Base-by-base conservation (phyloP, 1,140 invertebrate genomes). In the Musca domestica region DNA sequence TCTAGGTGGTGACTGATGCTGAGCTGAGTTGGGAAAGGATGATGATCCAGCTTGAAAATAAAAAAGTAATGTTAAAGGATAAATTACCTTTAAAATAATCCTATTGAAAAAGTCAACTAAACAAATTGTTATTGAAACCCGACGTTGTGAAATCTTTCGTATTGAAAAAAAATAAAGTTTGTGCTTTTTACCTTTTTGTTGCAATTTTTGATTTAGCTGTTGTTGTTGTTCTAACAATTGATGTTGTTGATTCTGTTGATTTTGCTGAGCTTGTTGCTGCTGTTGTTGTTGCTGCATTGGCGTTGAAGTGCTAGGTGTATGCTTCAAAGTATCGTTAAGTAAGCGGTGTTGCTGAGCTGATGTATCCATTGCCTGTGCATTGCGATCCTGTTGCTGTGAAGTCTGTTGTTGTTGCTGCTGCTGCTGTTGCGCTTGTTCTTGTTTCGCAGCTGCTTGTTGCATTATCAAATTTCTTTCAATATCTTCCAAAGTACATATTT, bases 401-500 rank as follows among this genome's bases (percentile, higher is more conserved):
- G 7, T n/a, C 48, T 56, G 52, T n/a, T 68, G 67, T 7, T 68
- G 67, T 23, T 20, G 54, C 12, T 63, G 63, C 48, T 64, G 41
- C 3, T 41, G 64, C 22, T 58, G 56, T 15, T 69, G 63, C 22
- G 30, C 2, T 47, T 52, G 25, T 20, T 20, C n/a, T 25, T 71
- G 72, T 15, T 72, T 74, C 22, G 71, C 52, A 61, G 75, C 73
- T 64, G 74, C 67, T 68, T 82, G 80, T 65, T 82, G 80, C 49
- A 76, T 81, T 46, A 80, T 77, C 25, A 82, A 70, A 69, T 80
- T 81, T 1, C 80, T 74, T 64, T 82, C 80, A 66, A 82, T 78
- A 54, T 82, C 80, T 63, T 82, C 80, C 1, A 82, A 71, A 0
- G 80, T 80, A 1, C 74, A 73, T 14, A 82, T 80, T 69, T 82